Percentiles rank a stretch among this genome's conserved stretches.
Conservation (phyloP, 1,140 invertebrate genomes). For the Rhagoletis zephyria region DNA sequence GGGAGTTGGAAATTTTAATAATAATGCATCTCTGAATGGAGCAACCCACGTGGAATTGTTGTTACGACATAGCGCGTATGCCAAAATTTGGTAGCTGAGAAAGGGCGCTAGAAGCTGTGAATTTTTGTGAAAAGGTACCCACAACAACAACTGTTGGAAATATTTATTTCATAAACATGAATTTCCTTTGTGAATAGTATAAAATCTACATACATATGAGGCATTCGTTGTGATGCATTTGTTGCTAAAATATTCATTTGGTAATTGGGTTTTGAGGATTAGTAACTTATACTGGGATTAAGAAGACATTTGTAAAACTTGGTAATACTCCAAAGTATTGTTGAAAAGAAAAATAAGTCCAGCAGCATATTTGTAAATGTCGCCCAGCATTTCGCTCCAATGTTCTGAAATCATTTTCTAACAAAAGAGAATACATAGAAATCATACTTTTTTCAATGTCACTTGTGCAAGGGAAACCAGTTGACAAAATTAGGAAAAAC, state of each 20-base stretch:
- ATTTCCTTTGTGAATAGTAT: neutral
- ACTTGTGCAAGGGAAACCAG: too few relatives aligned
- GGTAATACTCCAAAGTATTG: too few relatives aligned
- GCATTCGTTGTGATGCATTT: neutral
- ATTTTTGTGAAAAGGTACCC: neutral
- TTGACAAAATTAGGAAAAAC: too few relatives aligned
- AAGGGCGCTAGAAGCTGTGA: neutral
- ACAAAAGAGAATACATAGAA: too few relatives aligned
- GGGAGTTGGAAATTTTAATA: slow-evolving; percentile 1
- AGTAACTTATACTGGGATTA: slow-evolving; percentile 30
- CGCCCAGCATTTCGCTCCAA: too few relatives aligned
- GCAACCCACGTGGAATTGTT: slow-evolving; percentile 49
- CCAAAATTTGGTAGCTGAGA: slow-evolving; percentile 1
- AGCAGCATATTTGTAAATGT: too few relatives aligned
- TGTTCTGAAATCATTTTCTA: too few relatives aligned
- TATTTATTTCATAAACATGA: neutral
- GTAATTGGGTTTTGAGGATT: slow-evolving; percentile 3
- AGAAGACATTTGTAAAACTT: too few relatives aligned
- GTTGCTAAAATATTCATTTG: slow-evolving; percentile 5
- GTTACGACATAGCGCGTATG: slow-evolving; percentile 42
- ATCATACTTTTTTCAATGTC: too few relatives aligned
- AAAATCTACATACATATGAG: neutral
- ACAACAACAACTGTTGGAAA: neutral
- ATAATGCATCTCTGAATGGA: slow-evolving; percentile 35
- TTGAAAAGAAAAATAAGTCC: too few relatives aligned